A percentile compares a stretch with the other conserved stretches of the same genome.
phyloP scores from a whole-genome alignment of 2,113 vertebrate species.

The Apistogramma diplotaenia region DNA sequence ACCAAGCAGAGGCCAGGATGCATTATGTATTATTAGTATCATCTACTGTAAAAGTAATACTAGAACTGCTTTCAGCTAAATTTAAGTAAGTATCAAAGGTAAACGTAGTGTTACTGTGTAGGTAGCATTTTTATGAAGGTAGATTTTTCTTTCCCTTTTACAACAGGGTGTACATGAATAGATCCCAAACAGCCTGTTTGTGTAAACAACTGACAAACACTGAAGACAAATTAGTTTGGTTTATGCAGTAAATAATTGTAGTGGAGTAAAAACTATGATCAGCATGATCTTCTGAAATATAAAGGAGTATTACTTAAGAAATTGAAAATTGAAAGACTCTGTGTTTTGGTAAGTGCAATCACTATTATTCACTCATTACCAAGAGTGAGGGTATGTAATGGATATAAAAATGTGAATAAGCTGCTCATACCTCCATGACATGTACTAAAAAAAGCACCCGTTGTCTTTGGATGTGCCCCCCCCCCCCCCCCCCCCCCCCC shows the following conservation, averaged over 20 bases:
- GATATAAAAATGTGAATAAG: not conserved
- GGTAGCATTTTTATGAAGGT: not conserved
- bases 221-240: not conserved
- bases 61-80: not conserved
- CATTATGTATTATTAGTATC: not conserved
- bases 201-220: not conserved
- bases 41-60: not conserved
- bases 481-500: too few species aligned
- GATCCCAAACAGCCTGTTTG: not conserved
- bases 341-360: not conserved
- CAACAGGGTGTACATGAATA: not conserved
- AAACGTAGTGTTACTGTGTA: not conserved
- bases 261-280: too few species aligned
- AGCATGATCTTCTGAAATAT: too few species aligned
- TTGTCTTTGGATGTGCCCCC: not conserved
- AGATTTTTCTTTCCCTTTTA: rapidly evolving
- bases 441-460: constrained; percentile 27
- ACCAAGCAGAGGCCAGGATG: not conserved
- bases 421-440: not conserved
- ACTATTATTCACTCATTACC: not conserved
- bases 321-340: not conserved
- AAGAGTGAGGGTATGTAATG: not conserved
- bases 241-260: too few species aligned
- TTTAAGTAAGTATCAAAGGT: not conserved
- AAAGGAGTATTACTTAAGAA: not conserved